Percentiles rank a stretch among this genome's conserved stretches.
phyloP scores from a whole-genome alignment of 2,113 vertebrate genomes.

The Hiodon tergisus region DNA sequence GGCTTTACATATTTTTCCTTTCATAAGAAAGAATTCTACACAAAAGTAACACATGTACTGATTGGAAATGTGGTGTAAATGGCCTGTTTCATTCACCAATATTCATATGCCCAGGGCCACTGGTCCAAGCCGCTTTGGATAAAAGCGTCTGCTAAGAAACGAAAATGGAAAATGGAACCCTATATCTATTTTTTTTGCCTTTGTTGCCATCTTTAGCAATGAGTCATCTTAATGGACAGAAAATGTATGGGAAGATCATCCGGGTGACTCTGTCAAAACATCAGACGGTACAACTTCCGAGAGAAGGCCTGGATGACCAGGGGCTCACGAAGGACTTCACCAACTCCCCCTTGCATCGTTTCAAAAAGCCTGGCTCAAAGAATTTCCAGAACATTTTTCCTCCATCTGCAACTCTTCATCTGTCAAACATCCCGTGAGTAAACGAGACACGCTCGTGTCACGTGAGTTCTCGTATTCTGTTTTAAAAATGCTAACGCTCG shows the following conservation, averaged over 20 bases:
- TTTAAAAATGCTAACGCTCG: slow-evolving; percentile 12
- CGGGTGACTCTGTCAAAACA: slow-evolving; percentile 93
- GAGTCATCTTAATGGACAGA: slow-evolving; percentile 96
- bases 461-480: slow-evolving; percentile 6
- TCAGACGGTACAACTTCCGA: slow-evolving; percentile 90
- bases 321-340: slow-evolving; percentile 94
- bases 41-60: no score
- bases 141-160: not conserved
- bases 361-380: slow-evolving; percentile 95
- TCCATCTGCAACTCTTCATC: slow-evolving; percentile 89
- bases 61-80: not conserved
- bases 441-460: not conserved
- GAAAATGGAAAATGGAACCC: no score
- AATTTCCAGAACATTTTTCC: slow-evolving; percentile 98
- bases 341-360: slow-evolving; percentile 94
- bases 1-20: no score
- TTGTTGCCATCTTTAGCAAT: slow-evolving; percentile 66
- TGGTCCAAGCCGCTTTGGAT: not conserved
- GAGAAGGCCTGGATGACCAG: slow-evolving; percentile 93
- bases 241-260: slow-evolving; percentile 97
- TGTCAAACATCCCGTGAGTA: slow-evolving; percentile 96
- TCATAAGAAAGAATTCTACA: no score
- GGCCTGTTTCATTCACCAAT: not conserved
- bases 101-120: no score
- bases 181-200: not conserved